These are phyloP conservation scores for Macrosteles quadrilineatus DNA, from an alignment of 1,140 invertebrate genomes.

Conservation along the genomic window DNA sequence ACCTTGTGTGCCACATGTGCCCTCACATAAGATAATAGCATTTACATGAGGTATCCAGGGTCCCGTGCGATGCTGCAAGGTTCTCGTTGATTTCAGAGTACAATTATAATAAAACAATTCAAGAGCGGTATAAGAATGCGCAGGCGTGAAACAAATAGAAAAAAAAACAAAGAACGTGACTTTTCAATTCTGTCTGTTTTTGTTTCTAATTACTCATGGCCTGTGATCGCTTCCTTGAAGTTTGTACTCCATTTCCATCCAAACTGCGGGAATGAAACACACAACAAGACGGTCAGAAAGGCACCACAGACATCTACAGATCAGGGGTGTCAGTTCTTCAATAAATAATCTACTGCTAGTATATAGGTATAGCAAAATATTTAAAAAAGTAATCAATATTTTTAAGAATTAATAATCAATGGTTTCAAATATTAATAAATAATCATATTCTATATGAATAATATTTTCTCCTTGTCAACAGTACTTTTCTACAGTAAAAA, in stretches of 20 bases:
- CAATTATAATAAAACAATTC: constrained; percentile 22
- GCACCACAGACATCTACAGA: constrained; percentile 16
- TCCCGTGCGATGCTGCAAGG: not conserved
- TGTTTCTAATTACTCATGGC: constrained; percentile 62
- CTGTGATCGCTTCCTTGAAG: constrained; percentile 89
- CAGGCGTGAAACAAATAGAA: constrained; percentile 35
- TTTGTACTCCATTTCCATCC: constrained; percentile 92
- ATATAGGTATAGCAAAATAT: no score
- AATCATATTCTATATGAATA: no score
- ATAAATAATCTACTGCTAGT: no score
- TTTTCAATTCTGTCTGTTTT: constrained; percentile 24
- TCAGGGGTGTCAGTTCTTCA: constrained; percentile 12
- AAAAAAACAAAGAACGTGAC: constrained; percentile 30
- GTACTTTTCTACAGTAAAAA: no score
- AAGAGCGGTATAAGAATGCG: constrained; percentile 29
- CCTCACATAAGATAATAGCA: constrained; percentile 22
- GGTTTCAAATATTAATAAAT: no score
- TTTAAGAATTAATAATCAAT: no score
- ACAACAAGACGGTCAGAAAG: constrained; percentile 33
- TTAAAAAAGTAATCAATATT: no score
- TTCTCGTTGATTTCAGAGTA: constrained; percentile 5
- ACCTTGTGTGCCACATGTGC: no score
- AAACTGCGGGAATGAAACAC: constrained; percentile 56
- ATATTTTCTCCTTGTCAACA: no score
- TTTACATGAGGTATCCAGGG: not conserved